phyloP scores from a whole-genome alignment of 2,113 vertebrate genomes.

The Microtus montanus region DNA sequence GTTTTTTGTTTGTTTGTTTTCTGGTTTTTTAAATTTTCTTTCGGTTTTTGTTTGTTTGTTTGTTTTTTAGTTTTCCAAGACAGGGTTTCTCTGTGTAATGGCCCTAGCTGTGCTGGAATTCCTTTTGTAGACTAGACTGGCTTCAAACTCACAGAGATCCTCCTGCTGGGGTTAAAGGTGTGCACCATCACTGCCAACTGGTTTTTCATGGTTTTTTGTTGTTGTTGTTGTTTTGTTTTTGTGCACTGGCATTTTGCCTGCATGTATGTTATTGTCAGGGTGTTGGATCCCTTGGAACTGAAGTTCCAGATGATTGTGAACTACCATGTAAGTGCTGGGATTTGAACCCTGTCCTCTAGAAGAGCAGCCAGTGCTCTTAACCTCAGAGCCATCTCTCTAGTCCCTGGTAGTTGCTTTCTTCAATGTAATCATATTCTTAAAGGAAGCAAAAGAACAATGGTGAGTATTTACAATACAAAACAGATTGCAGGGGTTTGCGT shows the following conservation, averaged over 20 bases:
- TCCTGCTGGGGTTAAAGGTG: no score
- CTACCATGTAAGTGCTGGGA: background rate
- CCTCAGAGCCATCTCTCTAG: background rate
- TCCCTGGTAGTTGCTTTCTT: background rate
- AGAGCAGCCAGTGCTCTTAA: background rate
- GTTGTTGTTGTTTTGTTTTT: background rate
- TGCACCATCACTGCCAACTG: no score
- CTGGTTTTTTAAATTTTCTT: no score
- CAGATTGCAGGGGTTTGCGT: background rate
- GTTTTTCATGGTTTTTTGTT: background rate
- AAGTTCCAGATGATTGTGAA: background rate
- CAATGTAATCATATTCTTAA: slow-evolving; percentile 3
- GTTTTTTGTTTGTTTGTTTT: background rate
- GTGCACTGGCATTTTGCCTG: background rate
- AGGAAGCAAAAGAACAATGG: slow-evolving; percentile 31
- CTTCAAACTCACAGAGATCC: no score
- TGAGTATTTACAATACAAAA: slow-evolving; percentile 20
- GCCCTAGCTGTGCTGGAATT: no score
- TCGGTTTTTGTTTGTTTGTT: no score
- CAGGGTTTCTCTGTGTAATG: no score
- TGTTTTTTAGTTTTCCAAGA: no score
- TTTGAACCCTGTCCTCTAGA: background rate
- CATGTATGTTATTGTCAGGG: background rate
- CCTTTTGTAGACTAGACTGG: no score
- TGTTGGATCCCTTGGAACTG: background rate